Conservation (phyloP, 2,113 vertebrate genomes). For the Rhombomys opimus region DNA sequence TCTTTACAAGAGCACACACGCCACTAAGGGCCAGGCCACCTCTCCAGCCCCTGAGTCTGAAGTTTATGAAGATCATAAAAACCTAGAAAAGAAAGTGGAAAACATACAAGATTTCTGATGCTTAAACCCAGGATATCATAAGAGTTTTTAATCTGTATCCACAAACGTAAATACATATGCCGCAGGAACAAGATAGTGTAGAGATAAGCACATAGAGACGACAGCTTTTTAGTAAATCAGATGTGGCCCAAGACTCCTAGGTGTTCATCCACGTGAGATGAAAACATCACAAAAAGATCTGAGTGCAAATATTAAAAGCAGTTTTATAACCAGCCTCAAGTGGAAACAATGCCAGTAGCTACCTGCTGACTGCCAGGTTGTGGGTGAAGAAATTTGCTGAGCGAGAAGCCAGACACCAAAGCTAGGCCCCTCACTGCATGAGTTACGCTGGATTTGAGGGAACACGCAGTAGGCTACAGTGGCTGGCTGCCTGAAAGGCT, state of each 20-base stretch:
- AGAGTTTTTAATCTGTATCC: background rate
- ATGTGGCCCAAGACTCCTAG: background rate
- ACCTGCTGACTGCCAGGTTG: background rate
- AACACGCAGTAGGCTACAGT: background rate
- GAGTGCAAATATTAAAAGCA: background rate
- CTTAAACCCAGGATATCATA: background rate
- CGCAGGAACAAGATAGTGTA: background rate
- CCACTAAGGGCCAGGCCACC: background rate
- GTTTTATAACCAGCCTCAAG: background rate
- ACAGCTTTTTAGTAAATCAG: slow-evolving; percentile 9
- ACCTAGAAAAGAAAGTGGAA: background rate
- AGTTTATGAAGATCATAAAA: background rate
- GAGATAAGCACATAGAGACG: background rate
- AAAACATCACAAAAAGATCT: background rate
- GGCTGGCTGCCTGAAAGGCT: background rate
- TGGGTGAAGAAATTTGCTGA: background rate
- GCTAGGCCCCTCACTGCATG: background rate
- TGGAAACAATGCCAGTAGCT: background rate
- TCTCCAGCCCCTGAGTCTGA: background rate
- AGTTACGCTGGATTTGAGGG: background rate
- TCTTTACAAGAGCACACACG: background rate
- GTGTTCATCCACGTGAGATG: background rate
- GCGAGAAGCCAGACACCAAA: background rate
- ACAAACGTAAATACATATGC: background rate
- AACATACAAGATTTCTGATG: background rate